A percentile compares a stretch with the other conserved stretches of the same genome.
These are phyloP conservation scores for Bungarus multicinctus DNA, from an alignment of 2,113 vertebrate genomes.

Conservation along the genomic window DNA sequence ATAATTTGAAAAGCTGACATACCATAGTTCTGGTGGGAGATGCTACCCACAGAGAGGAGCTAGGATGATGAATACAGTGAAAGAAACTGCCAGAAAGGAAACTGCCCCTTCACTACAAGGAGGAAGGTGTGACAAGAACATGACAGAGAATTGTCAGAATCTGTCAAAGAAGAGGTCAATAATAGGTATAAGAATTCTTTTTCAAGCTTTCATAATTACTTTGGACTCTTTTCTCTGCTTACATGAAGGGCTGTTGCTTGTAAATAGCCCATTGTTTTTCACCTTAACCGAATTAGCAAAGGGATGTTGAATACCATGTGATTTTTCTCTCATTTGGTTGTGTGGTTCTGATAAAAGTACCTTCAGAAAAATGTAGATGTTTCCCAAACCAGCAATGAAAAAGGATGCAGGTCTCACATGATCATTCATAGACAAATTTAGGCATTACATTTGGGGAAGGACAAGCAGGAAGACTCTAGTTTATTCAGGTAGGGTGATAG, in stretches of 20 bases:
- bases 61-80: too few species aligned
- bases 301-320: background rate
- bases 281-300: background rate
- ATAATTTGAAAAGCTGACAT: background rate
- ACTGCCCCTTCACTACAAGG: too few species aligned
- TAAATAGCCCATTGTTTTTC: background rate
- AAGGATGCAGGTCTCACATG: background rate
- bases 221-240: background rate
- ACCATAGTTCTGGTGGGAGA: too few species aligned
- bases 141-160: background rate
- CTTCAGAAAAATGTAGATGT: background rate
- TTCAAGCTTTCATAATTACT: background rate
- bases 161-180: background rate
- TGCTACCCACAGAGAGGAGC: too few species aligned
- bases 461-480: background rate
- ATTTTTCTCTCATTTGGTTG: background rate
- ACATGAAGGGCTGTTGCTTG: background rate
- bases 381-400: background rate
- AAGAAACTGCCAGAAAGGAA: too few species aligned
- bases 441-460: background rate
- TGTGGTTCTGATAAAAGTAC: background rate
- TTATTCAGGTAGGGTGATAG: background rate
- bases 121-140: too few species aligned
- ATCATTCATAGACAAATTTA: background rate
- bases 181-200: background rate